Base-by-base conservation (phyloP, 2,113 vertebrate genomes). In the Ahaetulla prasina region DNA sequence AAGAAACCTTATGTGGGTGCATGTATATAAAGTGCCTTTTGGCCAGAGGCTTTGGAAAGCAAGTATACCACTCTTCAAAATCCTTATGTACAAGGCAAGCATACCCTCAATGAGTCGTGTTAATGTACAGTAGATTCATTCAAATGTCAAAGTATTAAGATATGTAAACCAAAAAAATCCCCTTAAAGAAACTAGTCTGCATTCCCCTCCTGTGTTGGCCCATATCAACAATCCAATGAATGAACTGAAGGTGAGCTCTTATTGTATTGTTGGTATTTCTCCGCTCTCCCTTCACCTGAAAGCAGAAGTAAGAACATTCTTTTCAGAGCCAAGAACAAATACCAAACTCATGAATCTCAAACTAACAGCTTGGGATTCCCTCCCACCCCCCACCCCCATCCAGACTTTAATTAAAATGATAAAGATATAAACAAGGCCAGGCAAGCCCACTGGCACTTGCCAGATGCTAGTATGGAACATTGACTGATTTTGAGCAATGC, bases 371-470 rank as follows among this genome's bases (percentile, higher is more conserved):
- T 95, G 0, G 0, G 92, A 94, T 96, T 95, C 95, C 35, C 39
- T 50, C 90, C 74, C n/a, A 30, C 43, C 55, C 47, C 49, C n/a
- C n/a, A 49, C 47, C 50, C 63, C 27, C 43, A 54, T 53, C 94
- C 94, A 95, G 94, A 95, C 92, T 93, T 95, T 95, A 97, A 96
- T 97, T 96, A 95, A 92, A 93, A 91, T 20, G 49, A 94, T 94
- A 92, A 91, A 94, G 0, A 0, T 35, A 89, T 49, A 90, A 87
- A 94, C 96, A 97, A 95, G 96, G 95, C 96, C 0, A 0, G 96
- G 95, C 96, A 97, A 93, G 96, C 68, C 96, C 0, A 0, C 49
- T 96, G 96, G 95, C 95, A 95, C 1, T 0, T 0, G 4, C 86
- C 52, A 89, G 54, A 89, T 84, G 4, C 25, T 20, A 57, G 63